Evolutionary conservation across 2,113 vertebrate genomes (phyloP).

Genomic region (Struthidea cinerea): DNA sequence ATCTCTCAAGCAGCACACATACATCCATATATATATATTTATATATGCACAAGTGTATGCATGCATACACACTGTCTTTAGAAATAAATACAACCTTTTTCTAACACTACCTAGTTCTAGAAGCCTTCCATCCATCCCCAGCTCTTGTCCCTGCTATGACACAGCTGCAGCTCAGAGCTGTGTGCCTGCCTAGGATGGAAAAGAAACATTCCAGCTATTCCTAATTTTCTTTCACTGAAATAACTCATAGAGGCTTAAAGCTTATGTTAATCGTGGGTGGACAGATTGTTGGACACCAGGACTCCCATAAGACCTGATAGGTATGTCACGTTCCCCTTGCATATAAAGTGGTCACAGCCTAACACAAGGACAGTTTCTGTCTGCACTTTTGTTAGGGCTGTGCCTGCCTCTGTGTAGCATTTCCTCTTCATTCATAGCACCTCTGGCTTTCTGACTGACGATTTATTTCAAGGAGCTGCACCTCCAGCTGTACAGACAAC

Average conservation of each 20-base stretch:
- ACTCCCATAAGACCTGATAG: background rate
- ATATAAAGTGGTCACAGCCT: fast-evolving
- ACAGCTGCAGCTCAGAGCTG: background rate
- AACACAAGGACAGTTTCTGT: background rate
- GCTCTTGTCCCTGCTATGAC: background rate
- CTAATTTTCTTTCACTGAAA: background rate
- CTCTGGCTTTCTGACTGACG: background rate
- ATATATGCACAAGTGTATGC: fast-evolving
- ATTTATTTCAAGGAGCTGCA: background rate
- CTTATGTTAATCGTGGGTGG: background rate
- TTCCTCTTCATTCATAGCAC: background rate
- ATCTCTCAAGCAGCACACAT: background rate
- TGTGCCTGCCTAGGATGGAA: background rate
- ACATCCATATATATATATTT: background rate
- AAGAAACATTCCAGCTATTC: background rate
- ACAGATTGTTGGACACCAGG: background rate
- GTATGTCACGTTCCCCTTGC: background rate
- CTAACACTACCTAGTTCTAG: background rate
- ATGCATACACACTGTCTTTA: background rate
- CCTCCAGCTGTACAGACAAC: background rate
- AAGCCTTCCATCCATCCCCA: background rate
- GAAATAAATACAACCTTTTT: background rate
- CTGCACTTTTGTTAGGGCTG: fast-evolving
- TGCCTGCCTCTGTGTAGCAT: background rate
- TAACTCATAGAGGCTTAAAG: background rate